phyloP scores from a whole-genome alignment of 2,797 vertebrate genomes.

The Meriones psammophilus region DNA sequence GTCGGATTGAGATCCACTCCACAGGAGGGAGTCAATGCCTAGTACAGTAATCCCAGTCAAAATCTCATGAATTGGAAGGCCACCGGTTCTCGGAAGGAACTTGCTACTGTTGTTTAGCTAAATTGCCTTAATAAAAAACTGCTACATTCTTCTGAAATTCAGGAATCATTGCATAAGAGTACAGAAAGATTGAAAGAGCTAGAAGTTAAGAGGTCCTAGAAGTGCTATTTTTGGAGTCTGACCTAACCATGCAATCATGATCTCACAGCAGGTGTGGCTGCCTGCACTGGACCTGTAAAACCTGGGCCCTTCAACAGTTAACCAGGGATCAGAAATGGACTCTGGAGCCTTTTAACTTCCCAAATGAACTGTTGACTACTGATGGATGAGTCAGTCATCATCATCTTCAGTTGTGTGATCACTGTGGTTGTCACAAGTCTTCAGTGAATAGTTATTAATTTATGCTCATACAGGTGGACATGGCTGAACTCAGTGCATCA shows the following conservation, averaged over 20 bases:
- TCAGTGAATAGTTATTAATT: not conserved
- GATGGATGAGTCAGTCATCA: not conserved
- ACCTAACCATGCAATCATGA: not conserved
- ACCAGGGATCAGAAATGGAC: not conserved
- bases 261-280: not conserved
- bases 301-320: not conserved
- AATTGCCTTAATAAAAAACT: not conserved
- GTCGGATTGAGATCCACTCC: not conserved
- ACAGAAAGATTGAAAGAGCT: not conserved
- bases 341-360: not conserved
- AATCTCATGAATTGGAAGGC: not conserved
- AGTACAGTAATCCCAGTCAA: not conserved
- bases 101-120: not conserved
- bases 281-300: not conserved
- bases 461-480: not conserved
- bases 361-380: not conserved
- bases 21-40: not conserved
- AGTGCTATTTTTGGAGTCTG: not conserved
- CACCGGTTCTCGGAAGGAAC: not conserved
- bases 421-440: not conserved
- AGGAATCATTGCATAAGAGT: not conserved
- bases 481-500: not conserved
- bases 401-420: not conserved
- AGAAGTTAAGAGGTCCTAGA: not conserved
- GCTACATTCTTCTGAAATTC: not conserved